Base-by-base conservation (phyloP, 2,113 vertebrate species). In the Lasiurus cinereus region DNA sequence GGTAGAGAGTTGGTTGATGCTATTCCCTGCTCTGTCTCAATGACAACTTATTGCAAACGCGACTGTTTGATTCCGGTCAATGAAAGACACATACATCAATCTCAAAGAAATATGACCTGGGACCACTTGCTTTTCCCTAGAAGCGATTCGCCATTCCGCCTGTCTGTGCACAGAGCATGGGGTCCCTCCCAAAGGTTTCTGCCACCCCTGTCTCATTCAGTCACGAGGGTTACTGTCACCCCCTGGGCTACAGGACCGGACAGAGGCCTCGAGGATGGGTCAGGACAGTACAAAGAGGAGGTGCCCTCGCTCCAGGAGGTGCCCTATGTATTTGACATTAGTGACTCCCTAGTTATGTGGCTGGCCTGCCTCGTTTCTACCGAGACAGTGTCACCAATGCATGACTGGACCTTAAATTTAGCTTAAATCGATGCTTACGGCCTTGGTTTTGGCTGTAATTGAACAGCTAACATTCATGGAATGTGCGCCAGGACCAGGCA, bases 271-370 rank as follows among this genome's bases (percentile, higher is more conserved):
- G 56, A 1, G 33, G 2, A 12, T 5, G 15, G 15, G 14, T 46
- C 27, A 2, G 8, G 4, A 22, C 2, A 15, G 72, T 12, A 10
- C 39, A 31, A n/a, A 79, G 31, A 14, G 4, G 6, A 0, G 1
- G 29, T 5, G 31, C 7, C 18, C 36, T 56, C 19, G 1, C 39
- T 39, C 15, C 14, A 27, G 2, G 27, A 18, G 69, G 33, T 8
- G 10, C 5, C 5, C 1, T 21, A 33, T 36, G 5, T 1, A 9
- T 5, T 1, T 1, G 29, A 39, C 36, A 16, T 3, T n/a, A 27
- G 8, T 10, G 19, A 29, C 50, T 21, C 39, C 78, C 39, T 36
- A 39, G 3, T 67, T 31, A 36, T 0, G 1, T 4, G 19, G 43
- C 29, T 21, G 6, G 11, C 33, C 15, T 12, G 27, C 33, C 22